Conservation (phyloP, 2,888 invertebrate species). For the Spatulosminthurus flaviceps region DNA sequence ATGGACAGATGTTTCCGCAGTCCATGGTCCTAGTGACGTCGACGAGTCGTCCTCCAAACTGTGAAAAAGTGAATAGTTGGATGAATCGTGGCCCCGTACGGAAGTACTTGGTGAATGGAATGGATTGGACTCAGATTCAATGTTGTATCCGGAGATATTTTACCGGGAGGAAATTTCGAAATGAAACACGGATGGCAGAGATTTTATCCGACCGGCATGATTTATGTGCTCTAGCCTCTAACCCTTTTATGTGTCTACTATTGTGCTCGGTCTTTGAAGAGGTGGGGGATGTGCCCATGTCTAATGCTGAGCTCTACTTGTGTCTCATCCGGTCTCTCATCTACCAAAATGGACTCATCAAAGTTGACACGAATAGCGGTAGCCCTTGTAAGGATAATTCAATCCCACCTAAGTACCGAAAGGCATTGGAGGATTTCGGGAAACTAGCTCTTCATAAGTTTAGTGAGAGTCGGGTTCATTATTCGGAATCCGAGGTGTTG, state of each 20-base stretch:
- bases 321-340: slow-evolving; percentile 68
- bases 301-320: slow-evolving; percentile 67
- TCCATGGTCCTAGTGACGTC: slow-evolving; percentile 70
- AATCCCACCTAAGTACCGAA: slow-evolving; percentile 67
- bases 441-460: slow-evolving; percentile 69
- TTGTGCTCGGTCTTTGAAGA: slow-evolving; percentile 70
- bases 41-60: slow-evolving; percentile 65
- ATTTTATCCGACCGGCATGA: slow-evolving; percentile 62
- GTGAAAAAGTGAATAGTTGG: slow-evolving; percentile 46
- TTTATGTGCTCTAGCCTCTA: slow-evolving; percentile 68
- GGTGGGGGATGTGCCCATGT: slow-evolving; percentile 66
- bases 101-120: slow-evolving; percentile 58
- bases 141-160: slow-evolving; percentile 59
- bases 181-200: slow-evolving; percentile 60
- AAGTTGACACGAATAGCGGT: slow-evolving; percentile 61
- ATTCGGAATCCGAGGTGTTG: slow-evolving; percentile 58
- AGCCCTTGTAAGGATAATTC: slow-evolving; percentile 52
- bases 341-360: slow-evolving; percentile 66
- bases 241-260: slow-evolving; percentile 70
- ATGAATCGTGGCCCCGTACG: slow-evolving; percentile 51
- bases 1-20: slow-evolving; percentile 70
- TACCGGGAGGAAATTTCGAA: slow-evolving; percentile 60
- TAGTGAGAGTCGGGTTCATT: slow-evolving; percentile 65
- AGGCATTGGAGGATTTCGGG: slow-evolving; percentile 70
- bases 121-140: slow-evolving; percentile 62